Evolutionary conservation across 2,888 invertebrate genomes (phyloP).

Genomic region (Heliothis peltigera): DNA sequence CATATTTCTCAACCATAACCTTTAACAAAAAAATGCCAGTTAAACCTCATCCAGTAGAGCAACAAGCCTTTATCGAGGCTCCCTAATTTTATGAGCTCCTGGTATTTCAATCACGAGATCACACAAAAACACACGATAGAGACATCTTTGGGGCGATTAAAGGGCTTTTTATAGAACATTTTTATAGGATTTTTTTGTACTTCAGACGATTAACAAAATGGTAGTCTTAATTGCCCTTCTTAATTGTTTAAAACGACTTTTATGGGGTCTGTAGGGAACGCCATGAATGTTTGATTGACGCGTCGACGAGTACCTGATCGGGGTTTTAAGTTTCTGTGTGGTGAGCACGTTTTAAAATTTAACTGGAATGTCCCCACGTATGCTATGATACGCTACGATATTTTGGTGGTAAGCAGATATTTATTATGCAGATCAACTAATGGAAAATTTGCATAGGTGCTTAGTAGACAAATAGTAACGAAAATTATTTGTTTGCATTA

Average conservation of each 20-base stretch:
- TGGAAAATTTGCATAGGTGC: no score
- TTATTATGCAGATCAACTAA: no score
- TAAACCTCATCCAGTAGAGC: neutral
- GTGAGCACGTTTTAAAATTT: neutral
- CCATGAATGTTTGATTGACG: conserved; percentile 54
- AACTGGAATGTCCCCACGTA: no score
- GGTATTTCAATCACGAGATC: conserved; percentile 59
- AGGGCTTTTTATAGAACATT: conserved; percentile 57
- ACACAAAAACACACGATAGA: conserved; percentile 65
- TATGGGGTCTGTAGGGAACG: conserved; percentile 59
- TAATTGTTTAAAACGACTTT: conserved; percentile 77
- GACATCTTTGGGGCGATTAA: conserved; percentile 55
- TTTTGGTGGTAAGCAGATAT: no score
- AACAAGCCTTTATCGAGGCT: conserved; percentile 21
- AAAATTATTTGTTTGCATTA: no score
- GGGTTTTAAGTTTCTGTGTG: conserved; percentile 3
- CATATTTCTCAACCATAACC: no score
- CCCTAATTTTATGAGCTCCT: conserved; percentile 53
- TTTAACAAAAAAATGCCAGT: no score
- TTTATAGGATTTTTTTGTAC: conserved; percentile 71
- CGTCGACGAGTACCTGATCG: conserved; percentile 36
- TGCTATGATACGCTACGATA: no score
- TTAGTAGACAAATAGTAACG: no score
- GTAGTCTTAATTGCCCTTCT: conserved; percentile 78
- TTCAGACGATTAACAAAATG: conserved; percentile 76